A percentile compares a stretch with the other conserved stretches of the same genome.
Evolutionary conservation across 2,113 vertebrate genomes (phyloP).

Genomic region (Cyanoliseus patagonus): DNA sequence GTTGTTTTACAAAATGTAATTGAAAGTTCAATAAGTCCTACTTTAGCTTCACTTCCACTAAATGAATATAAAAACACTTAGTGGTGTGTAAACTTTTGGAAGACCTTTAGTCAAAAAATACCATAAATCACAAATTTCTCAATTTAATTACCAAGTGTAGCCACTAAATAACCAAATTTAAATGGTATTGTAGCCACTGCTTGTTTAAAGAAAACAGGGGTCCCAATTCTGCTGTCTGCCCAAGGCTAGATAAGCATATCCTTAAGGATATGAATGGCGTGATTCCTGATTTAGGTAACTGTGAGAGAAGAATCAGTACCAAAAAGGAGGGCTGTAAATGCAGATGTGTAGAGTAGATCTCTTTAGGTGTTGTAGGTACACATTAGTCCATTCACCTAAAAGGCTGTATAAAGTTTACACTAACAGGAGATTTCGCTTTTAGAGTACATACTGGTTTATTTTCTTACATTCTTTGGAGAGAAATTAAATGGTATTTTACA

Average conservation of each 20-base stretch:
- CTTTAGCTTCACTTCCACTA: neutral
- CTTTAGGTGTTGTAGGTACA: neutral
- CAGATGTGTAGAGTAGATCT: neutral
- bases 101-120: neutral
- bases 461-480: slow-evolving; percentile 10
- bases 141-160: neutral
- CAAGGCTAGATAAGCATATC: neutral
- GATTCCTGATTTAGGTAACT: neutral
- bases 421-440: neutral
- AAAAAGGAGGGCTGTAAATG: neutral
- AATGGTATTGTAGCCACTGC: neutral
- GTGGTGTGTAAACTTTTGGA: neutral
- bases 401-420: neutral
- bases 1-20: neutral
- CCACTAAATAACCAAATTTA: neutral
- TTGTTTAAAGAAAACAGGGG: neutral
- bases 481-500: slow-evolving; percentile 44
- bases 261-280: neutral
- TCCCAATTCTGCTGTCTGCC: neutral
- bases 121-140: neutral
- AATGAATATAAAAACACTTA: neutral
- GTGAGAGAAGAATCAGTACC: neutral
- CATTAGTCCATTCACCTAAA: neutral
- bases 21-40: neutral
- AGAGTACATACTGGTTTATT: neutral